Conservation (phyloP, 2,888 invertebrate genomes). For the Chalcis sispes region DNA sequence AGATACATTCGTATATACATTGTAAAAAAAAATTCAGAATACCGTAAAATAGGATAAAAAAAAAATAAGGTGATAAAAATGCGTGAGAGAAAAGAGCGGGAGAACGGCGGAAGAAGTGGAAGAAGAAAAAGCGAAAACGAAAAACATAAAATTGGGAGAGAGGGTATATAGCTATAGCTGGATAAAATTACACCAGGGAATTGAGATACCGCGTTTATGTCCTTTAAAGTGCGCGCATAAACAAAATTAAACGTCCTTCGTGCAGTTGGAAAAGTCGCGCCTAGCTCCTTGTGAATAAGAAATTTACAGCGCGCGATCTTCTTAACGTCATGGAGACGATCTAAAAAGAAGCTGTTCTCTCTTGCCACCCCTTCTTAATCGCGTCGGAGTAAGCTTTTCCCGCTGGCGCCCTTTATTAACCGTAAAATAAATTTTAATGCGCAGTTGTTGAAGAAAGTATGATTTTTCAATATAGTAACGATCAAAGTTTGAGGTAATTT, state of each 20-base stretch:
- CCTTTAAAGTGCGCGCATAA: slow-evolving; percentile 74
- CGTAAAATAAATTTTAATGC: slow-evolving; percentile 49
- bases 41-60: slow-evolving; percentile 46
- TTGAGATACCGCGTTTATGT: slow-evolving; percentile 76
- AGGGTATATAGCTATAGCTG: slow-evolving; percentile 52
- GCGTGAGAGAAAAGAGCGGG: slow-evolving; percentile 58
- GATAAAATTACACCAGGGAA: slow-evolving; percentile 74
- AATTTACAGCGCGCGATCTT: slow-evolving; percentile 43
- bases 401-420: slow-evolving; percentile 22
- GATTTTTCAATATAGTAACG: background rate
- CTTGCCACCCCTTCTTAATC: slow-evolving; percentile 2
- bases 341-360: slow-evolving; percentile 21
- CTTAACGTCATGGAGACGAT: slow-evolving; percentile 15
- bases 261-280: slow-evolving; percentile 8
- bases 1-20: no score
- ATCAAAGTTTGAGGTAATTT: background rate
- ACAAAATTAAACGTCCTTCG: slow-evolving; percentile 73
- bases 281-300: slow-evolving; percentile 25
- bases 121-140: background rate
- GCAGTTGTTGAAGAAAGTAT: background rate
- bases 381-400: background rate
- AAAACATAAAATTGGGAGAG: slow-evolving; percentile 45
- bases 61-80: slow-evolving; percentile 52
- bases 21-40: no score
- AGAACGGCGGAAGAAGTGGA: slow-evolving; percentile 27